Base-by-base conservation (phyloP, 1,140 invertebrate species). In the Halictus rubicundus region DNA sequence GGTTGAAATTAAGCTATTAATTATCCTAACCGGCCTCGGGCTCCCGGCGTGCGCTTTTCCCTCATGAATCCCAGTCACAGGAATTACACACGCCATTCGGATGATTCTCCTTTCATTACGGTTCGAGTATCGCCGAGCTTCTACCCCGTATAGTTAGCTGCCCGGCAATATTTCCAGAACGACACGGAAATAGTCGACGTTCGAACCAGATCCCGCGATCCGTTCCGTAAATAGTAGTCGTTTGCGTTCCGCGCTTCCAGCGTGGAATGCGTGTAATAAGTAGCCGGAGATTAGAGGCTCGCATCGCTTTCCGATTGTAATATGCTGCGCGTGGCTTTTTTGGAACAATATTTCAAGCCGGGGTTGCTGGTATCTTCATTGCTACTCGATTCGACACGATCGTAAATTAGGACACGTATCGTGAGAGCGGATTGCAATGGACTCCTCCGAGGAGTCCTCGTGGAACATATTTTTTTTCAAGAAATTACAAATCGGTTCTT, bases 1-100 rank as follows among this genome's bases (percentile, higher is more conserved):
- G 89, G 86, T 90, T 86, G 84, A 91, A 91, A 91, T 91, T 91
- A 88, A 91, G 89, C 90, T 91, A 91, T 91, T 90, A 90, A 90
- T 91, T 90, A 91, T 90, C 85, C 83, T 73, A 46, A 49, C 64
- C 76, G 54, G 85, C 82, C 86, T 72, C 72, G 66, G 64, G 81
- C 76, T 78, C 74, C 76, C 42, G 76, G 57, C 77, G 54, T n/a
- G 68, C 57, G 68, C 68, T 80, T 75, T 75, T 68, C 75, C 71
- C 69, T 79, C 71, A 57, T 60, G 61, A 80, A 80, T 76, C 64
- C 57, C 25, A 65, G 70, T 74, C 78, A 27, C 49, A 68, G 69
- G 63, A 73, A 79, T 78, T 72, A 72, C 68, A 1, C 37, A 49
- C 46, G 39, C 76, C 68, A 46, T 78, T 76, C 72, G 16, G 12